These are phyloP conservation scores for Dastarcus helophoroides DNA, from an alignment of 2,888 invertebrate genomes.

Conservation along the genomic window DNA sequence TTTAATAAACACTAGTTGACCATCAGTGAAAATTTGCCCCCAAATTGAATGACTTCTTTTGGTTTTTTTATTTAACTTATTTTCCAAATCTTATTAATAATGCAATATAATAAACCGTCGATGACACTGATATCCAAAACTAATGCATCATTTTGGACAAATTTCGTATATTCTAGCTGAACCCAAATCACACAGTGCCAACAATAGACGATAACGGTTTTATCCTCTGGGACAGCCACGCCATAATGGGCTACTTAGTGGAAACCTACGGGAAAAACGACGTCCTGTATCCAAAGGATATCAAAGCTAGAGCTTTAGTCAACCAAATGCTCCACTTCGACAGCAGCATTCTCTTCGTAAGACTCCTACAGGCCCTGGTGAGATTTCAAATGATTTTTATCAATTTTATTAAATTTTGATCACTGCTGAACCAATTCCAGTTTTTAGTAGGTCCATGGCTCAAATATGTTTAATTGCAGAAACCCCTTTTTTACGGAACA, in stretches of 20 bases:
- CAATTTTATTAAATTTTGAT: no score
- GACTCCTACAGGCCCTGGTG: background rate
- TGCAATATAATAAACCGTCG: no score
- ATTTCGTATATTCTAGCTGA: background rate
- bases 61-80: no score
- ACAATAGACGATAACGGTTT: background rate
- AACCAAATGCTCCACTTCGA: background rate
- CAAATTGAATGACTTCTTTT: no score
- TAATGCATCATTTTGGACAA: no score
- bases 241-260: constrained; percentile 35
- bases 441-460: no score
- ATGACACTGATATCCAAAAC: no score
- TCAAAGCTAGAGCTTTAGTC: background rate
- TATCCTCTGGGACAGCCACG: constrained; percentile 38
- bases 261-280: background rate
- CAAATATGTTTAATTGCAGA: background rate
- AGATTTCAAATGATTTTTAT: background rate
- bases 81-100: no score
- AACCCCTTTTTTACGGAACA: background rate
- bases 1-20: no score
- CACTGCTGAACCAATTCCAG: no score
- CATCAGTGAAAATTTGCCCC: no score
- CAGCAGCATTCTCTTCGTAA: background rate
- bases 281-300: background rate
- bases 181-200: constrained; percentile 1